Base-by-base conservation (phyloP, 2,113 vertebrate genomes). In the Circaetus gallicus region DNA sequence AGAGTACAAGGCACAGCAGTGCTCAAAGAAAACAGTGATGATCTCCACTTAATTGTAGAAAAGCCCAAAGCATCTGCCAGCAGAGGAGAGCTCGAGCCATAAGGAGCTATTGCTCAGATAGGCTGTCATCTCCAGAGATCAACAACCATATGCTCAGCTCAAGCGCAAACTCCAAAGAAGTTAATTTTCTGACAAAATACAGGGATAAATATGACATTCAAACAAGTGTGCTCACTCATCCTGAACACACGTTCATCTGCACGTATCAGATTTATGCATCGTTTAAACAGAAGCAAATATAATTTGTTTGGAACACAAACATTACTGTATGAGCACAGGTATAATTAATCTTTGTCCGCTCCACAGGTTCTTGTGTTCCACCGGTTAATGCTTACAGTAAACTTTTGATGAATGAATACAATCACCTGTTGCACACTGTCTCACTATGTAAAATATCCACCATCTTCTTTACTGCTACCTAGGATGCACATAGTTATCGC, bases 11-110 rank as follows among this genome's bases (percentile, higher is more conserved):
- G 99, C 99, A 99, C 99, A 99, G 99, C 99, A 99, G 99, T 99
- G 99, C 99, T 99, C 99, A 99, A 99, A 99, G 99, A 99, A 99
- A 99, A 99, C 99, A 99, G 99, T 99, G 99, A 99, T 99, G 99
- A 99, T 99, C 99, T 99, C 99, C 99, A 99, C 99, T 99, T 99
- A 99, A 99, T 99, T 99, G 99, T 99, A 98, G 99, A 99, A 99
- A 99, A 99, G 99, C 99, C 99, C 99, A 99, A 99, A 99, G 99
- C 99, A 99, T 99, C 99, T 99, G 99, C 99, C 99, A 99, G 98
- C 97, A 91, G 98, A 99, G 98, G 98, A 99, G 99, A 99, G 98
- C 99, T 98, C 98, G 97, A 99, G 98, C 99, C 99, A 99, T 99
- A 99, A 99, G 98, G 98, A 99, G 98, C 99, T 99, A 99, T 99